Base-by-base conservation (phyloP, 2,888 invertebrate species). In the Graphium colonna region DNA sequence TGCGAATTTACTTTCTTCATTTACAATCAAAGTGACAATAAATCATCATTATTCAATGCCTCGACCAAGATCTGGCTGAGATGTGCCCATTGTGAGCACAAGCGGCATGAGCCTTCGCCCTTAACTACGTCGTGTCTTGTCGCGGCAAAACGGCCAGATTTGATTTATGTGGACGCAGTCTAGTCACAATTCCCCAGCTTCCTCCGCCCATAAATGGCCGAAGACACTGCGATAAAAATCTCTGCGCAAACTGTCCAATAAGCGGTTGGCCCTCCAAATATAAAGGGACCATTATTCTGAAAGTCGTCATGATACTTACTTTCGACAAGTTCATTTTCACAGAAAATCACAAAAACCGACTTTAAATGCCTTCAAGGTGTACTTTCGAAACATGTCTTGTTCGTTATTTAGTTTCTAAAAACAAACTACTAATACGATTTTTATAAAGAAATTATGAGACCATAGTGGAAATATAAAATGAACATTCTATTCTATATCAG, bases 151-250 rank as follows among this genome's bases (percentile, higher is more conserved):
- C 43, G 10, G 31, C 48, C 16, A 28, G 38, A 38, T 49, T 17
- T 53, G 53, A 53, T 39, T 53, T 52, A 52, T 48, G 47, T 26
- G 47, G 26, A 47, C 36, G 17, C 18, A 36, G 31, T 48, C 31
- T 43, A 36, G 26, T 21, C 21, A 49, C 40, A 44, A 33, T 44
- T 53, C 44, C 31, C 31, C 43, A 1, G 38, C 17, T 42, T 18
- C 4, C 28, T 18, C 10, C 9, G 28, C n/a, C 48, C 12, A 3
- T 39, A 31, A 51, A 51, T 44, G 40, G 31, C 12, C 9, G 41
- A 18, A 31, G 44, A 44, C 40, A 31, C 28, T 15, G 9, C 17
- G 49, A 49, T 49, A 48, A 48, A 28, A 49, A 49, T 26, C 36
- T 36, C n/a, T 36, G 36, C n/a, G 12, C 36, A n/a, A 7, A 36